Evolutionary conservation across 2,797 vertebrate species (phyloP), one percentile per base, ranked within the genome.

Genomic region (Cyprinella venusta): DNA sequence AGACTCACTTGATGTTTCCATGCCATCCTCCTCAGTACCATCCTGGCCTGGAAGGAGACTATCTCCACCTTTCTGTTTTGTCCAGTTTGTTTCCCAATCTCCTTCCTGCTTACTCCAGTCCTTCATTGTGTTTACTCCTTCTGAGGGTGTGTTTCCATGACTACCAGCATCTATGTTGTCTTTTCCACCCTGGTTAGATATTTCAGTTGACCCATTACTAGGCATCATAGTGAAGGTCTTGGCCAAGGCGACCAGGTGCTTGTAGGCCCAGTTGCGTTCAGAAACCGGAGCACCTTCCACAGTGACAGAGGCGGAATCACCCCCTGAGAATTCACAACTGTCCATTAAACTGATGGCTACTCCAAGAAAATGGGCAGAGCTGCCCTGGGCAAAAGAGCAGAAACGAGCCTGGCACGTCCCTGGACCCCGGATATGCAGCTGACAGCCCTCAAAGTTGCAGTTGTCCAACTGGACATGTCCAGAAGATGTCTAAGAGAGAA

Each of bases 331-430:
- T 87, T 98, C 97, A 70, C 97, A 98, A 91, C 95, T 97, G 92
- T 97, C 96, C 90, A 98, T 87, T 38, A 98, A 76, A 75, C 96
- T 96, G 71, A 97, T 92, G 19, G 95, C 93, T 36, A 98, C 95
- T 0, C 94, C 95, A 76, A 95, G 92, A 85, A 98, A 90, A 89
- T 96, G 94, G 77, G 94, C 94, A 38, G 96, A 94, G 90, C 96
- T 96, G 67, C 96, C 96, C 86, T 96, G 96, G 65, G 92, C 96
- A 89, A 98, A 98, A 82, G 95, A 96, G 90, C 96, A 98, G 91
- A 97, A 98, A 85, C 96, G 97, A 84, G 96, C 95, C 85, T 98
- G 97, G 87, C 96, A 97, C 0, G 95, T 97, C 79, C 96, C 97
- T 0, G 97, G 97, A 0, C 96, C 96, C 0, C 96, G 94, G 82